Conservation (phyloP, 2,113 vertebrate species). For the Heteronetta atricapilla region DNA sequence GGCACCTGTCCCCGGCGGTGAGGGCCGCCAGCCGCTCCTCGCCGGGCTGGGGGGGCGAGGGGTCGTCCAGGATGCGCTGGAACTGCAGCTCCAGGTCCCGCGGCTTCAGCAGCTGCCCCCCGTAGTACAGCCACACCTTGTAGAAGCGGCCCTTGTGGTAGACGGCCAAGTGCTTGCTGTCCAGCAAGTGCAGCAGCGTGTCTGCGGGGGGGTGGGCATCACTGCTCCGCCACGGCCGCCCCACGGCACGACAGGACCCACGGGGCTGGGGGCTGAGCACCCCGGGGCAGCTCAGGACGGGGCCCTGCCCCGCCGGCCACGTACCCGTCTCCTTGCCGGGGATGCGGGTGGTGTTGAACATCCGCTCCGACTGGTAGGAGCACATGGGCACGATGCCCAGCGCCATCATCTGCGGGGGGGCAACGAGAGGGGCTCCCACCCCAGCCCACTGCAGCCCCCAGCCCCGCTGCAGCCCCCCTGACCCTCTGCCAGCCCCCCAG, state of each 20-base stretch:
- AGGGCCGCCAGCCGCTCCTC: slow-evolving; percentile 87
- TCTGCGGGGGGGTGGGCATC: slow-evolving; percentile 76
- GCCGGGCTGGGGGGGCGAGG: slow-evolving; percentile 82
- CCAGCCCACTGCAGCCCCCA: neutral
- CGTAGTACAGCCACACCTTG: slow-evolving; percentile 88
- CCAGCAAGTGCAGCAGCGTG: slow-evolving; percentile 84
- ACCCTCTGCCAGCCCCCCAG: neutral
- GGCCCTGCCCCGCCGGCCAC: neutral
- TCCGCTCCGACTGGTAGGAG: slow-evolving; percentile 91
- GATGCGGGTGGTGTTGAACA: slow-evolving; percentile 94
- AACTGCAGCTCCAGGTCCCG: slow-evolving; percentile 90
- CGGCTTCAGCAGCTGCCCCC: slow-evolving; percentile 83
- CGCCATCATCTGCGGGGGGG: slow-evolving; percentile 81
- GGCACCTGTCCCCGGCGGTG: slow-evolving; percentile 87
- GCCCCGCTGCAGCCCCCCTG: neutral
- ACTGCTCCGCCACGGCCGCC: neutral
- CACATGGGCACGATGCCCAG: slow-evolving; percentile 92
- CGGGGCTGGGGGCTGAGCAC: no score
- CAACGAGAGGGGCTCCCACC: no score
- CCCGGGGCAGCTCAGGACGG: neutral
- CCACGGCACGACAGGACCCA: no score
- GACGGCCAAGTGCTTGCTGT: slow-evolving; percentile 89
- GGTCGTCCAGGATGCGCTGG: slow-evolving; percentile 89
- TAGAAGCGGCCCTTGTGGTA: slow-evolving; percentile 91
- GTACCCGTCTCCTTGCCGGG: slow-evolving; percentile 89